Percentiles rank a stretch among this genome's conserved stretches.
Conservation (phyloP, 64 coral and sea anemone genomes). For the Orbicella faveolata region DNA sequence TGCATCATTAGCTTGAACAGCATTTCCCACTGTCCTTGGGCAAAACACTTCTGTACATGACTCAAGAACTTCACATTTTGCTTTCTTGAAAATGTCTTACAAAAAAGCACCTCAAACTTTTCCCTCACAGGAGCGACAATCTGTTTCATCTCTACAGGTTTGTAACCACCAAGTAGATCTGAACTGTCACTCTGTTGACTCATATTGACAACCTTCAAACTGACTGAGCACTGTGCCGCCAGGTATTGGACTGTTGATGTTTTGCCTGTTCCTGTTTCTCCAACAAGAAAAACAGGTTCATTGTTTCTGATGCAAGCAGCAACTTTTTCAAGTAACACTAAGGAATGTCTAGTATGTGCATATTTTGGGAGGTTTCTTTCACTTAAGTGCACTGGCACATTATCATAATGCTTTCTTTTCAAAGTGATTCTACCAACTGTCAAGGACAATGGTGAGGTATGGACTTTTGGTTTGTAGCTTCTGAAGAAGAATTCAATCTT, state of each 20-base stretch:
- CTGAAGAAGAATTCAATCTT: conserved; percentile 89
- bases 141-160: conserved; percentile 99
- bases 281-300: conserved; percentile 92
- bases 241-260: conserved; percentile 91
- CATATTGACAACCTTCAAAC: conserved; percentile 91
- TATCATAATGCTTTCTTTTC: conserved; percentile 38
- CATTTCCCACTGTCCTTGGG: conserved; percentile 81
- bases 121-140: conserved; percentile 88
- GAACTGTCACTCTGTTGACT: conserved; percentile 98
- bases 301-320: conserved; percentile 80
- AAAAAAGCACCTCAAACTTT: conserved; percentile 88
- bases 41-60: conserved; percentile 95
- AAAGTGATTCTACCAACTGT: conserved; percentile 83
- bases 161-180: conserved; percentile 92
- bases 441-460: conserved; percentile 61
- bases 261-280: conserved; percentile 98
- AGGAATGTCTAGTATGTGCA: conserved; percentile 92
- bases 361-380: conserved; percentile 42
- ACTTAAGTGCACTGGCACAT: not conserved
- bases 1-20: conserved; percentile 95
- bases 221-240: conserved; percentile 63
- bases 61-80: conserved; percentile 90
- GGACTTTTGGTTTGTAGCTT: conserved; percentile 88
- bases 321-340: conserved; percentile 86
- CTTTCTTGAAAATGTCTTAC: conserved; percentile 93